These are phyloP conservation scores for Hedya salicella DNA, from an alignment of 2,888 invertebrate genomes.

Conservation along the genomic window DNA sequence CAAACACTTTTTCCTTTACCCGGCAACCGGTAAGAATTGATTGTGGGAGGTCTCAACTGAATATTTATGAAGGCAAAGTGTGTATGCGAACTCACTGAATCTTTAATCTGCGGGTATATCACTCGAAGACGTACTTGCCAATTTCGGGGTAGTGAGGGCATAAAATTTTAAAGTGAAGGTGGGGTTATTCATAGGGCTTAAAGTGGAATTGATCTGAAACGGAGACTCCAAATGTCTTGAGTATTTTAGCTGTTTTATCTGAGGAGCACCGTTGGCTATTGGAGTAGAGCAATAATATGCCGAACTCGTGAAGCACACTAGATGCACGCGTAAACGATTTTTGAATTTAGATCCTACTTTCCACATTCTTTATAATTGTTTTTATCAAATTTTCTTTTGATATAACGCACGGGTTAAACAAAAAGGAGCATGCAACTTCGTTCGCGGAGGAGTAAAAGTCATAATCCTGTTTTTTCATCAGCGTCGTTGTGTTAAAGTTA, in stretches of 20 bases:
- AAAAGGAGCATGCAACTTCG: no score
- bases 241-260: background rate
- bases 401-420: no score
- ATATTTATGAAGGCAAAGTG: constrained; percentile 84
- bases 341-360: no score
- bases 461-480: no score
- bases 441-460: no score
- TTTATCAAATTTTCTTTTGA: no score
- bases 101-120: constrained; percentile 70
- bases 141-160: constrained; percentile 39
- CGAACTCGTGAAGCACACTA: no score
- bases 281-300: no score
- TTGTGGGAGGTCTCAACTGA: constrained; percentile 78
- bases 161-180: constrained; percentile 36
- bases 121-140: constrained; percentile 40
- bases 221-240: background rate
- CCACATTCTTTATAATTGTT: no score
- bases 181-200: constrained; percentile 15
- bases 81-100: constrained; percentile 83
- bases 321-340: no score
- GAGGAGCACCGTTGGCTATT: no score
- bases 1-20: constrained; percentile 75
- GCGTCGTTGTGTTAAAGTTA: no score
- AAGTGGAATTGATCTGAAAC: constrained; percentile 22
- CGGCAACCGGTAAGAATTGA: constrained; percentile 69